These are phyloP conservation scores for Polypedilum pembai DNA, from an alignment of 1,140 invertebrate genomes.

Conservation along the genomic window DNA sequence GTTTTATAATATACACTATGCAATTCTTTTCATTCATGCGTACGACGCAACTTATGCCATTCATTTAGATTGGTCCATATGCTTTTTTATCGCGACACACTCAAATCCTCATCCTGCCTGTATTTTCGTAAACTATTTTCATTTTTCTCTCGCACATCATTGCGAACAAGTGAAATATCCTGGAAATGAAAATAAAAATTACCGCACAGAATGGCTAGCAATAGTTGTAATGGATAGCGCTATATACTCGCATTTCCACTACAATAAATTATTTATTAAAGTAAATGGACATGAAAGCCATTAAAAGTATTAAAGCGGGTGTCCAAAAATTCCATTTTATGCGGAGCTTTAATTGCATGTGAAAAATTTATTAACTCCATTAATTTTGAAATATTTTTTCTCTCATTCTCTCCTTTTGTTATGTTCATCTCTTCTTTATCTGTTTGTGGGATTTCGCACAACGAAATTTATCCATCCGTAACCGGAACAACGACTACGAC, in stretches of 20 bases:
- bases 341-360: conserved; percentile 26
- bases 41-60: too few species aligned
- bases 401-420: background rate
- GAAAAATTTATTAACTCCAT: conserved; percentile 27
- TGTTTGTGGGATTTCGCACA: background rate
- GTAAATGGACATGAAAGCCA: conserved; percentile 27
- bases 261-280: conserved; percentile 26
- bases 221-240: background rate
- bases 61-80: too few species aligned
- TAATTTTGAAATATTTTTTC: conserved; percentile 26
- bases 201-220: background rate
- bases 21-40: too few species aligned
- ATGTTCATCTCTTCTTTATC: too few species aligned
- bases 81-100: too few species aligned
- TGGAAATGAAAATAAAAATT: background rate
- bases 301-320: background rate
- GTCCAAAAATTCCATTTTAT: conserved; percentile 11
- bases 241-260: background rate
- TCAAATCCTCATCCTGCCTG: too few species aligned
- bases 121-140: background rate
- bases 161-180: background rate
- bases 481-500: background rate
- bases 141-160: background rate
- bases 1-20: too few species aligned
- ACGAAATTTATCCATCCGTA: background rate